Evolutionary conservation across 2,797 vertebrate species (phyloP).

Genomic region (Trichosurus vulpecula): DNA sequence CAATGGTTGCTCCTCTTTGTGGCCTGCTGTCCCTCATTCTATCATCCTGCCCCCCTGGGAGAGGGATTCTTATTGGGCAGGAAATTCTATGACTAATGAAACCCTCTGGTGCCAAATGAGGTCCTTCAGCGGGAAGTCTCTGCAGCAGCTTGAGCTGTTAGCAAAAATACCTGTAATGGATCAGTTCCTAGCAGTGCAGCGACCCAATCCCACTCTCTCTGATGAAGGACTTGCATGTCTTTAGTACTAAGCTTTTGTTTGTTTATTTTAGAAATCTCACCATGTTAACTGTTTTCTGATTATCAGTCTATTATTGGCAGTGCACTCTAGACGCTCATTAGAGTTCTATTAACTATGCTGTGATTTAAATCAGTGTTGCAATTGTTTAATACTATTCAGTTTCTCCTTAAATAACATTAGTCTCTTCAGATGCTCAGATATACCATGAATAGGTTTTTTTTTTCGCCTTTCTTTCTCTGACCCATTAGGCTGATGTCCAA

Average conservation of each 20-base stretch:
- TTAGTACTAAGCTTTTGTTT: conserved; percentile 11
- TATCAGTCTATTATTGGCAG: not conserved
- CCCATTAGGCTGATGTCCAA: conserved; percentile 14
- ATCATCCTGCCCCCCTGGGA: not conserved
- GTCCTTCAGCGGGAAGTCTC: not conserved
- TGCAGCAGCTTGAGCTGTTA: conserved; percentile 20
- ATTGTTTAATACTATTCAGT: not conserved
- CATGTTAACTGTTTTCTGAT: not conserved
- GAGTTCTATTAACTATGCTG: conserved; percentile 16
- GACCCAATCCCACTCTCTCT: not conserved
- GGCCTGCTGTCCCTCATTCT: conserved; percentile 1
- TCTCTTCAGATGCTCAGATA: not conserved
- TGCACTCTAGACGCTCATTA: conserved; percentile 19
- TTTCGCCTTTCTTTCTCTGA: not conserved
- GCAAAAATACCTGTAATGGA: conserved; percentile 7
- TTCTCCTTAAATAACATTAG: conserved; percentile 1
- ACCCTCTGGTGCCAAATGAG: not conserved
- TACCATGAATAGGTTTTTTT: not conserved
- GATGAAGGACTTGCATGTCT: not conserved
- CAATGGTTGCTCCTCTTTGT: conserved; percentile 4
- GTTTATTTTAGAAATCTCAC: not conserved
- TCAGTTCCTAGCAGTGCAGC: not conserved
- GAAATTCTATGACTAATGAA: conserved; percentile 6
- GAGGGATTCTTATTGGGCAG: conserved; percentile 1
- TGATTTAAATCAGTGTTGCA: not conserved